These are phyloP conservation scores for Congeria kusceri DNA, from an alignment of 2,888 invertebrate genomes.

Conservation along the genomic window DNA sequence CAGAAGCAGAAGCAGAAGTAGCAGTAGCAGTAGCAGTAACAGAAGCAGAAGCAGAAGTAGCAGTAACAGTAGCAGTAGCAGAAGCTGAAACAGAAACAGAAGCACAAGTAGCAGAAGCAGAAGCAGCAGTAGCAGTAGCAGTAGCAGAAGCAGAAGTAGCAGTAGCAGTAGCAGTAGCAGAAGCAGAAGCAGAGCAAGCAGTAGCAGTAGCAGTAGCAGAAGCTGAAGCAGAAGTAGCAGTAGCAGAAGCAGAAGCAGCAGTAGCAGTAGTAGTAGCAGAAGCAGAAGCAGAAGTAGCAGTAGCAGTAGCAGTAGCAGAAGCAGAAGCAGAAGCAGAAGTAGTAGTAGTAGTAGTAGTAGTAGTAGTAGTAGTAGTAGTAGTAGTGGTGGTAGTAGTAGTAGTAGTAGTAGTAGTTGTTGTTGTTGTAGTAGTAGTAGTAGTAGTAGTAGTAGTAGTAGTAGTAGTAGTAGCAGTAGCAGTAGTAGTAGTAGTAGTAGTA, in stretches of 20 bases:
- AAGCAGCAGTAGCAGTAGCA: neutral
- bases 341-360: too few relatives aligned
- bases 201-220: neutral
- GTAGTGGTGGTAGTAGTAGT: too few relatives aligned
- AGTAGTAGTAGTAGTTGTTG: too few relatives aligned
- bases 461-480: too few relatives aligned
- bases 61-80: neutral
- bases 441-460: too few relatives aligned
- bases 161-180: neutral
- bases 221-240: neutral
- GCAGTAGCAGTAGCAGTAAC: neutral
- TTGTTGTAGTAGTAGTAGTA: too few relatives aligned
- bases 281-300: neutral
- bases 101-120: neutral
- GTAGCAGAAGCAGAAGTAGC: neutral
- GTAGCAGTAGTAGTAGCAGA: neutral
- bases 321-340: too few relatives aligned
- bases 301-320: too few relatives aligned
- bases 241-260: neutral
- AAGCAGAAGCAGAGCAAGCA: neutral
- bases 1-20: neutral
- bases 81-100: neutral
- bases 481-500: too few relatives aligned
- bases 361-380: too few relatives aligned
- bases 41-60: neutral